Evolutionary conservation across 2,113 vertebrate genomes (phyloP).

Genomic region (Lates calcarifer): DNA sequence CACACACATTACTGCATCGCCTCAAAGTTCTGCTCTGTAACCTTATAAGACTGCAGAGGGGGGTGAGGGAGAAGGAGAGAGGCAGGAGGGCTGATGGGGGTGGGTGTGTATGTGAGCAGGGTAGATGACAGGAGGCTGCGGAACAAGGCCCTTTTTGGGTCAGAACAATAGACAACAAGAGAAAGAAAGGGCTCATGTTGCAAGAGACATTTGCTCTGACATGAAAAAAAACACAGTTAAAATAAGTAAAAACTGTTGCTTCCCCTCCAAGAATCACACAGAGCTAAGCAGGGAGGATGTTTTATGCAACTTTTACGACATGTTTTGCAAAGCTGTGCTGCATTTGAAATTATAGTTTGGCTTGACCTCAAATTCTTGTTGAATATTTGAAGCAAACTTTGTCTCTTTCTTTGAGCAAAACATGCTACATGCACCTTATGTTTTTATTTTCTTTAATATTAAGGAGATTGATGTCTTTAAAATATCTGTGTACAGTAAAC

Average conservation of each 20-base stretch:
- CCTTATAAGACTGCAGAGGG: slow-evolving; percentile 71
- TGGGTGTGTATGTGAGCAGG: slow-evolving; percentile 15
- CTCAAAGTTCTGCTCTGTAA: slow-evolving; percentile 62
- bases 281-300: neutral
- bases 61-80: slow-evolving; percentile 1
- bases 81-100: neutral
- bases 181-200: slow-evolving; percentile 57
- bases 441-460: slow-evolving; percentile 11
- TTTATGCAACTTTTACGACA: slow-evolving; percentile 19
- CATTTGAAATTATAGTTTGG: slow-evolving; percentile 21
- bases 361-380: neutral
- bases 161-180: slow-evolving; percentile 70
- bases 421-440: neutral
- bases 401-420: neutral
- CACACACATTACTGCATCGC: neutral
- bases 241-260: neutral
- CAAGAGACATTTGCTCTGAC: slow-evolving; percentile 44
- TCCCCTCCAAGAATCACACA: slow-evolving; percentile 12
- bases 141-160: slow-evolving; percentile 65
- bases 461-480: neutral
- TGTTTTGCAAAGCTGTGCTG: neutral
- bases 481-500: neutral
- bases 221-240: slow-evolving; percentile 29
- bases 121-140: slow-evolving; percentile 59
- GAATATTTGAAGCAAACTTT: slow-evolving; percentile 10